Conservation (phyloP, 2,797 vertebrate genomes). For the Delichon dasypus region DNA sequence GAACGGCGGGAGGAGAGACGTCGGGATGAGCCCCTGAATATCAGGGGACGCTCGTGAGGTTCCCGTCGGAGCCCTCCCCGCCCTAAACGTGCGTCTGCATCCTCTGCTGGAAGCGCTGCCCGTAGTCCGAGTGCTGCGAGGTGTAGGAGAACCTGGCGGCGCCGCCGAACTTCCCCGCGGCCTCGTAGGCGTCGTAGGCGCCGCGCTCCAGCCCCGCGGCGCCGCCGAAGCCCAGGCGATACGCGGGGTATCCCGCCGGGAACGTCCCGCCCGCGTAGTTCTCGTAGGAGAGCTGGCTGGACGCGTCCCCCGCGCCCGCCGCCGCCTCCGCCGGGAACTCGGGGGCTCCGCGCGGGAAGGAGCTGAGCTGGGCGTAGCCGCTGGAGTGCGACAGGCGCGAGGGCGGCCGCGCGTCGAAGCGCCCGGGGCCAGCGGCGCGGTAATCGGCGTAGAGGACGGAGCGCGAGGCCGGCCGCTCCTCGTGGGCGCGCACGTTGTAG, state of each 20-base stretch:
- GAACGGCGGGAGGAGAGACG: background rate
- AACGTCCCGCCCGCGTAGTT: conserved; percentile 78
- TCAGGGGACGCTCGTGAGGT: background rate
- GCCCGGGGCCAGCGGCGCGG: conserved; percentile 81
- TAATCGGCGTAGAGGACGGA: conserved; percentile 89
- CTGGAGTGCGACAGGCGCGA: conserved; percentile 90
- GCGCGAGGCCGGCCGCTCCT: conserved; percentile 86
- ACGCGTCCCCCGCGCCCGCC: conserved; percentile 67
- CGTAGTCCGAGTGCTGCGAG: conserved; percentile 92
- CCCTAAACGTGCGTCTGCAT: conserved; percentile 97
- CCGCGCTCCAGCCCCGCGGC: conserved; percentile 70
- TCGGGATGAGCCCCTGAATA: background rate
- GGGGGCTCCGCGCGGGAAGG: conserved; percentile 72
- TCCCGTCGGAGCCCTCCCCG: background rate
- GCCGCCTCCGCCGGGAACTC: rapidly evolving
- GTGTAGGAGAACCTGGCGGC: conserved; percentile 90
- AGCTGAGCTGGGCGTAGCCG: conserved; percentile 90
- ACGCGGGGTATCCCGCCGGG: conserved; percentile 80
- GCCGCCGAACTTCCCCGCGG: conserved; percentile 84
- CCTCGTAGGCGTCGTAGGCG: conserved; percentile 78
- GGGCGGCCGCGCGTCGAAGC: conserved; percentile 87
- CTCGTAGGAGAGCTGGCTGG: conserved; percentile 87
- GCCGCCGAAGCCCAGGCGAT: conserved; percentile 85
- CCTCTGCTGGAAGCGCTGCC: conserved; percentile 91
- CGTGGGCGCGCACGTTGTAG: conserved; percentile 94